Conservation (phyloP, 2,888 invertebrate genomes). For the Megamerina dolium region DNA sequence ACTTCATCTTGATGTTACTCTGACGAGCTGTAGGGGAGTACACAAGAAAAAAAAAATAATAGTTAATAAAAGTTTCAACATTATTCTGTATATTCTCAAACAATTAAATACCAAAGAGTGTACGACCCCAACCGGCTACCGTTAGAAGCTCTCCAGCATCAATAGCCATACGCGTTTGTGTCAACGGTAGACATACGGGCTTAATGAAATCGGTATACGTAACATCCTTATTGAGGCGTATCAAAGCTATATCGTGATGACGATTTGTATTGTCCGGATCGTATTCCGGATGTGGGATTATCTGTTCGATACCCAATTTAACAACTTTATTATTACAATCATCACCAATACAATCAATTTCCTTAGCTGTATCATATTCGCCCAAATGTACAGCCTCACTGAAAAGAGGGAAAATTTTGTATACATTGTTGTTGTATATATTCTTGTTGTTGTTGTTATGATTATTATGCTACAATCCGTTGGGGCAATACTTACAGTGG, state of each 20-base stretch:
- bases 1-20: constrained; percentile 44
- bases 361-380: constrained; percentile 40
- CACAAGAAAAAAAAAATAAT: background rate
- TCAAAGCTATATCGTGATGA: constrained; percentile 64
- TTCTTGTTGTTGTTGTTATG: background rate
- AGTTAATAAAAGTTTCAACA: background rate
- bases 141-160: constrained; percentile 46
- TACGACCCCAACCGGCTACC: constrained; percentile 62
- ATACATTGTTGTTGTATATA: background rate
- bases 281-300: constrained; percentile 62
- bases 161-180: constrained; percentile 36
- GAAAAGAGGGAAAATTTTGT: background rate
- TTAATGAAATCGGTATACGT: constrained; percentile 53
- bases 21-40: constrained; percentile 28
- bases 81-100: background rate
- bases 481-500: constrained; percentile 49
- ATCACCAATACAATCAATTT: constrained; percentile 45
- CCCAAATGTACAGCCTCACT: constrained; percentile 31
- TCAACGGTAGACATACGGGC: constrained; percentile 58
- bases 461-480: background rate
- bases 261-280: constrained; percentile 54
- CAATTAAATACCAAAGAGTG: constrained; percentile 42
- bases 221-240: constrained; percentile 57
- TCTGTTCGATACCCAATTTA: constrained; percentile 58
- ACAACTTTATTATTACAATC: constrained; percentile 58